Base-by-base conservation (phyloP, 2,888 invertebrate species). In the Sinhomidia bicolor region DNA sequence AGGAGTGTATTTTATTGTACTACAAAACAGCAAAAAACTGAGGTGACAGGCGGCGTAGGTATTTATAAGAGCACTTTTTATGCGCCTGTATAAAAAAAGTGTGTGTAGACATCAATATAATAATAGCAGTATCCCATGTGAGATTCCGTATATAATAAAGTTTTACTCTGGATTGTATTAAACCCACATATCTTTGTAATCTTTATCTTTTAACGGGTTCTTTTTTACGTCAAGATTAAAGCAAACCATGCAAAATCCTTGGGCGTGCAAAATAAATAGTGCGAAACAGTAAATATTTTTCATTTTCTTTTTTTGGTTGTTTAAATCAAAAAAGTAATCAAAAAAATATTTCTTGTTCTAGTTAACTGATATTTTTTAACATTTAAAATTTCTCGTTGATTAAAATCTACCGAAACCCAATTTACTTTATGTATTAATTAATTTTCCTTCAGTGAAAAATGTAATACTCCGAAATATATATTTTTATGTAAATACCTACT, bases 1-100 rank as follows among this genome's bases (percentile, higher is more conserved):
- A 78, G 78, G 78, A 29, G 54, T 71, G 71, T 71, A 71, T 44
- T 71, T 71, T 71, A 71, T 71, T 23, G 71, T 44, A 71, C 71
- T 71, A 44, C 71, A 71, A 71, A 41, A 71, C 71, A 71, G 71
- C 68, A 68, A 17, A 41, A 68, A 71, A 44, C 23, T 71, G 44
- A 71, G 71, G 71, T 71, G 71, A 71, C 71, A 36, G 65, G 65
- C 14, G 65, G 65, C 14, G 36, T 68, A 68, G 36, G 17, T 68
- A 68, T 68, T 36, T 62, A 29, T 3, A 62, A 62, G 62, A 62
- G 29, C 29, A 14, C 9, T 29, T 62, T 62, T 62, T 29, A 62
- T 17, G 17, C 5, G 1, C 3, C 5, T n/a, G 51, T n/a, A n/a
- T n/a, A n/a, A n/a, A 3, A 54, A 17, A 54, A 14, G 51, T 5